phyloP scores from a whole-genome alignment of 2,888 invertebrate species.

The Calliphora vomitoria region DNA sequence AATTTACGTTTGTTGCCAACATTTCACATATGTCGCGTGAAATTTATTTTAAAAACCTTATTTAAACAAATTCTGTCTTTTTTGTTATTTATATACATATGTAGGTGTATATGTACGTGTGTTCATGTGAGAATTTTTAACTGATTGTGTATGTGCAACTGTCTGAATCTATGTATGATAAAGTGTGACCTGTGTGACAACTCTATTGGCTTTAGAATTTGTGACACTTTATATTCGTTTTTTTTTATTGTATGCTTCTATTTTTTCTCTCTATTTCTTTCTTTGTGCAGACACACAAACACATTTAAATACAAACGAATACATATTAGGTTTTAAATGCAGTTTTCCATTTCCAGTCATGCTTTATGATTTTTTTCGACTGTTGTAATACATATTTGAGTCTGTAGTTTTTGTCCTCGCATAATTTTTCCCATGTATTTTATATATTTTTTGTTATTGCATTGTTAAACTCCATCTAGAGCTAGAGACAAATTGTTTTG shows the following conservation, averaged over 20 bases:
- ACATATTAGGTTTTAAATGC: slow-evolving; percentile 62
- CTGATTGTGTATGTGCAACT: slow-evolving; percentile 1
- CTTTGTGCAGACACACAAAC: slow-evolving; percentile 25
- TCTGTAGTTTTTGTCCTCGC: slow-evolving; percentile 28
- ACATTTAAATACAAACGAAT: slow-evolving; percentile 50
- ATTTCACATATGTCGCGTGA: slow-evolving; percentile 56
- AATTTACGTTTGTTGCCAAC: slow-evolving; percentile 15
- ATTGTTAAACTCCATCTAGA: slow-evolving; percentile 58
- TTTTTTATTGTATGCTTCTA: slow-evolving; percentile 33
- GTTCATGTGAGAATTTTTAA: not conserved
- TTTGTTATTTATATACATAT: slow-evolving; percentile 4
- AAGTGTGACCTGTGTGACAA: slow-evolving; percentile 70
- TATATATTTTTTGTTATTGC: slow-evolving; percentile 1
- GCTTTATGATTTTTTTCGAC: slow-evolving; percentile 70
- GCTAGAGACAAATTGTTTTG: slow-evolving; percentile 76
- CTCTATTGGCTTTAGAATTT: slow-evolving; percentile 72
- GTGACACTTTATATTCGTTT: slow-evolving; percentile 65
- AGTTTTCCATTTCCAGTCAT: slow-evolving; percentile 69
- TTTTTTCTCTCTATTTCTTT: not conserved
- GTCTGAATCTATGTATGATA: slow-evolving; percentile 50
- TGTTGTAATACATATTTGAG: slow-evolving; percentile 50
- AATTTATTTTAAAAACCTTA: slow-evolving; percentile 20
- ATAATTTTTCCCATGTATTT: slow-evolving; percentile 28
- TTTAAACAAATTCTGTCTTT: not conserved
- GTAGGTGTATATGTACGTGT: not conserved